Evolutionary conservation across 2,113 vertebrate genomes (phyloP).

Genomic region (Mormyrus iriodes): DNA sequence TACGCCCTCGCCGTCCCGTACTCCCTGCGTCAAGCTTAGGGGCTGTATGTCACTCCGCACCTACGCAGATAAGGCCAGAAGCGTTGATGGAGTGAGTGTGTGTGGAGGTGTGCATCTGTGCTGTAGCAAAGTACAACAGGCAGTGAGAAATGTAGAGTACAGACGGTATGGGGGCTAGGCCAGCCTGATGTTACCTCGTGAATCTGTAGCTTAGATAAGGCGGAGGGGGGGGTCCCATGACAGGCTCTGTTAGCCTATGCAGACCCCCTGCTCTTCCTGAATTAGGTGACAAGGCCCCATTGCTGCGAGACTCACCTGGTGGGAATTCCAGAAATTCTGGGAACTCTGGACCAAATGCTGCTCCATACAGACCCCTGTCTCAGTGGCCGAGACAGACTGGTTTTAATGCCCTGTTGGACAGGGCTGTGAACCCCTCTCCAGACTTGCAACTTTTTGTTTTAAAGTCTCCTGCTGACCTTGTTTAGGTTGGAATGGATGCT

Average conservation of each 20-base stretch:
- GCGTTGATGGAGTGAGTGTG: not conserved
- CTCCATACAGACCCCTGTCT: not conserved
- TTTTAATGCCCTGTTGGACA: not conserved
- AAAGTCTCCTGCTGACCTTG: not conserved
- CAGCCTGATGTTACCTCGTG: not conserved
- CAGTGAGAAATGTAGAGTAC: not conserved
- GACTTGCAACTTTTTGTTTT: not conserved
- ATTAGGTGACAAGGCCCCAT: not conserved
- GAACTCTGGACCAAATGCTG: not conserved
- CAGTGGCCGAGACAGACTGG: not conserved
- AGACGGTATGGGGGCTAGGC: not conserved
- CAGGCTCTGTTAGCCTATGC: not conserved
- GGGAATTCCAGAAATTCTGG: conserved; percentile 2
- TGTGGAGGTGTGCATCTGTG: not conserved
- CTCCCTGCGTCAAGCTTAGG: not conserved
- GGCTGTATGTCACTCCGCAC: not conserved
- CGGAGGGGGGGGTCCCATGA: not conserved
- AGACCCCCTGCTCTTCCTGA: not conserved
- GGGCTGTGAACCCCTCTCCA: not conserved
- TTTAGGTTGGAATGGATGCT: not conserved
- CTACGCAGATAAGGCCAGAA: not conserved
- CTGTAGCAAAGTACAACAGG: not conserved
- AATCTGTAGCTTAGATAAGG: not conserved
- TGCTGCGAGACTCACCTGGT: not conserved
- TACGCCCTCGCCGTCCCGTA: not conserved